These are phyloP conservation scores for Drosophila subpulchrella DNA, from an alignment of 1,140 invertebrate genomes.

Conservation along the genomic window DNA sequence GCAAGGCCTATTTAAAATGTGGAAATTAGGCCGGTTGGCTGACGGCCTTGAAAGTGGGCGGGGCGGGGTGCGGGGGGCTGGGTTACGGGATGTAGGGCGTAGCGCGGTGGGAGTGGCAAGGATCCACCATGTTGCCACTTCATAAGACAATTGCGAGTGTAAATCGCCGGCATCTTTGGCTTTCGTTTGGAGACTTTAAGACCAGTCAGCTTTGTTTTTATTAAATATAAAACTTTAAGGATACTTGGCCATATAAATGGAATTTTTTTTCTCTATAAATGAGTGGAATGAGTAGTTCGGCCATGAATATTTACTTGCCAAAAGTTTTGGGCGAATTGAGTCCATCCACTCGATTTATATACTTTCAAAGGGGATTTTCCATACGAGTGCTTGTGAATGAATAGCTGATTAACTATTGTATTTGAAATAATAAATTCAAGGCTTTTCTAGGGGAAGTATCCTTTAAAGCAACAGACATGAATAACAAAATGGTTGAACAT, in stretches of 20 bases:
- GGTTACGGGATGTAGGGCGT: background rate
- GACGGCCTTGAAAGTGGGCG: constrained; percentile 19
- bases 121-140: constrained; percentile 66
- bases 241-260: constrained; percentile 38
- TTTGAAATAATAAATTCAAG: background rate
- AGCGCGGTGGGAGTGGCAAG: background rate
- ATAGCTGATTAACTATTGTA: background rate
- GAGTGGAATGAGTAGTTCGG: constrained; percentile 12
- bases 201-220: constrained; percentile 48
- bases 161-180: constrained; percentile 53
- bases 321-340: constrained; percentile 9
- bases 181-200: constrained; percentile 25
- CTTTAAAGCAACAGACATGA: background rate
- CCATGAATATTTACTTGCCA: constrained; percentile 38
- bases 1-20: constrained; percentile 75
- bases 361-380: constrained; percentile 11
- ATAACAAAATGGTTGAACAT: no score
- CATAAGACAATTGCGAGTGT: constrained; percentile 74
- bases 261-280: constrained; percentile 24
- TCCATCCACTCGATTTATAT: constrained; percentile 23
- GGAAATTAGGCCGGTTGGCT: constrained; percentile 77
- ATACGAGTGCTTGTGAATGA: background rate
- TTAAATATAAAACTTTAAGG: constrained; percentile 63
- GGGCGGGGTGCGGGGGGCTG: no score
- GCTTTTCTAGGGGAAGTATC: background rate